A percentile compares a stretch with the other conserved stretches of the same genome.
These are phyloP conservation scores for Centropyge bicolor DNA, from an alignment of 2,797 vertebrate genomes.

Conservation along the genomic window DNA sequence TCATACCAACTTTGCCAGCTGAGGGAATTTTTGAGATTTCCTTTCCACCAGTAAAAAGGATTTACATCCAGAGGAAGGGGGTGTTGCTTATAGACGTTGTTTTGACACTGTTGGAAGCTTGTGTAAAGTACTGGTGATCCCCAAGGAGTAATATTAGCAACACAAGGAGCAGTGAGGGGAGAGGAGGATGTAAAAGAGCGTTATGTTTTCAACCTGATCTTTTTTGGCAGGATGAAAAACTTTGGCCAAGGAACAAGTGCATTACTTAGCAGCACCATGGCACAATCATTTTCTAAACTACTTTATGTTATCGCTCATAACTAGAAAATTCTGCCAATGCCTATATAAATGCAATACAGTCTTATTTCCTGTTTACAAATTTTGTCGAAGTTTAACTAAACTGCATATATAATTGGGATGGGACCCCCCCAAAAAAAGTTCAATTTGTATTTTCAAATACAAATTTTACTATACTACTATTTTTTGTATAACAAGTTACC, in stretches of 20 bases:
- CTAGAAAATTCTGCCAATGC: background rate
- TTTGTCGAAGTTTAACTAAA: background rate
- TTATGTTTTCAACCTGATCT: background rate
- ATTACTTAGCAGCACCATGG: background rate
- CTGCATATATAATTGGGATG: background rate
- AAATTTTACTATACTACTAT: too few relatives aligned
- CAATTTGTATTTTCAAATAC: background rate
- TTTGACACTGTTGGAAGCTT: constrained; percentile 28
- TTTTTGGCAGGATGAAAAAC: background rate
- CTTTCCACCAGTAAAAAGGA: constrained; percentile 20
- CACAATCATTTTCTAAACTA: background rate
- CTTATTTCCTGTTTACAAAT: background rate
- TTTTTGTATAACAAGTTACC: background rate
- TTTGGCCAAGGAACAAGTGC: constrained; percentile 1
- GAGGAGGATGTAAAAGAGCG: background rate
- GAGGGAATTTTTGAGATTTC: constrained; percentile 32
- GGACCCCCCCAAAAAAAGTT: background rate
- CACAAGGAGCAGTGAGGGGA: background rate
- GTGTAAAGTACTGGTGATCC: constrained; percentile 30
- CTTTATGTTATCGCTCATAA: background rate
- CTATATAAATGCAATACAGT: background rate
- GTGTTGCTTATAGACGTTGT: background rate
- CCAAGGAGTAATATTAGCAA: background rate
- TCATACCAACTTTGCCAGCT: constrained; percentile 25
- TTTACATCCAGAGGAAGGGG: constrained; percentile 24